Conservation (phyloP, 2,113 vertebrate species). For the Beaufortia kweichowensis region DNA sequence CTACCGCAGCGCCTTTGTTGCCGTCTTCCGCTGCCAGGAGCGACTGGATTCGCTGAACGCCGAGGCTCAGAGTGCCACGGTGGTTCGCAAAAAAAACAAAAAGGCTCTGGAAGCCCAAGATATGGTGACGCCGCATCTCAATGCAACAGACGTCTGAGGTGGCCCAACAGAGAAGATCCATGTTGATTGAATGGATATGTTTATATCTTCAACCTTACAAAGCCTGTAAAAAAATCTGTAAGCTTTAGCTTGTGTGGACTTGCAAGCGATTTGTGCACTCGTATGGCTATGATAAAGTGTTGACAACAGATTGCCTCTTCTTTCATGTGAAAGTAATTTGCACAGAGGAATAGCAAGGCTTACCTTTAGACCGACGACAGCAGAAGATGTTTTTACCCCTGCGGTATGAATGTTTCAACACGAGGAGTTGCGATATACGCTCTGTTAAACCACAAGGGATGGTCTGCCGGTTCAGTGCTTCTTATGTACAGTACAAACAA, state of each 20-base stretch:
- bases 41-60: slow-evolving; percentile 75
- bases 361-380: slow-evolving; percentile 2
- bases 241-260: not conserved
- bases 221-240: not conserved
- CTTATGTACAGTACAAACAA: slow-evolving; percentile 3
- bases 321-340: slow-evolving; percentile 33
- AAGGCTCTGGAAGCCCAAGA: slow-evolving; percentile 75
- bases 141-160: slow-evolving; percentile 75
- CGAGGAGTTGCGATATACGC: not conserved
- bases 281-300: slow-evolving; percentile 14
- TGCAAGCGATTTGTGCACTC: not conserved
- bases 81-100: slow-evolving; percentile 66
- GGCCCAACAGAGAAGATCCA: not conserved
- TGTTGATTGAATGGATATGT: not conserved
- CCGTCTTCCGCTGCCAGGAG: slow-evolving; percentile 80
- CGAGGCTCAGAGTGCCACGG: slow-evolving; percentile 65
- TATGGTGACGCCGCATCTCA: slow-evolving; percentile 59
- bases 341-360: not conserved
- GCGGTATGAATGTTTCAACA: slow-evolving; percentile 33
- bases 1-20: slow-evolving; percentile 88
- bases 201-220: not conserved
- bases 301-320: slow-evolving; percentile 30
- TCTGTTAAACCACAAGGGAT: not conserved
- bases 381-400: not conserved
- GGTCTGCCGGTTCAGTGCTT: not conserved